Base-by-base conservation (phyloP, 2,888 invertebrate genomes). In the Pheosia tremula region DNA sequence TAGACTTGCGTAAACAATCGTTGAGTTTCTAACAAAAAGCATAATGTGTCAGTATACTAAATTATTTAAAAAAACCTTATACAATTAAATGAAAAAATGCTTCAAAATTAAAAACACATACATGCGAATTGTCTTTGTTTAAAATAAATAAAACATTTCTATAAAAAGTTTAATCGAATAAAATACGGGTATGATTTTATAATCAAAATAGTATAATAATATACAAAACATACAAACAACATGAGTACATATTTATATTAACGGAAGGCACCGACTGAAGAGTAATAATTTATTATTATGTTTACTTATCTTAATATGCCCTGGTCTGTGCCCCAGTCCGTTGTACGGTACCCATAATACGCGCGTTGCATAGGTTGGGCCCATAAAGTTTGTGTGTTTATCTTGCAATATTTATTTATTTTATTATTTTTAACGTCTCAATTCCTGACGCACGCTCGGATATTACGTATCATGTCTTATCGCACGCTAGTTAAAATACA, bases 1-100 rank as follows among this genome's bases (percentile, higher is more conserved):
- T 4, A n/a, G 47, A 4, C 4, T 47, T 47, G 47, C 5, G n/a
- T 0, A n/a, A 47, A 11, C 4, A 47, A 47, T 47, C n/a, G 47
- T n/a, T 47, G 47, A 4, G 47, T 47, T 47, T 47, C 11, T n/a
- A 9, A n/a, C n/a, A 47, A 11, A 4, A 72, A 74, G 65, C 64
- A 57, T 38, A 49, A 49, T 57, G 53, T 54, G 54, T 50, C 50
- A 24, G 8, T 50, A 50, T 24, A 6, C 50, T 50, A 24, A 50
- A 50, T 0, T 50, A 13, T 5, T 4, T 13, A 50, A 5, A 47
- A 5, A 24, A 24, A 24, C 24, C 24, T 47, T 47, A 47, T 47
- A 41, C 8, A 11, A 47, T n/a, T 5, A 47, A 0, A 47, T 3
- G 47, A n/a, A 47, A n/a, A 7, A 9, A 47, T 47, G n/a, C 47